Evolutionary conservation across 2,888 invertebrate genomes (phyloP).

Genomic region (Coleophora deauratella): DNA sequence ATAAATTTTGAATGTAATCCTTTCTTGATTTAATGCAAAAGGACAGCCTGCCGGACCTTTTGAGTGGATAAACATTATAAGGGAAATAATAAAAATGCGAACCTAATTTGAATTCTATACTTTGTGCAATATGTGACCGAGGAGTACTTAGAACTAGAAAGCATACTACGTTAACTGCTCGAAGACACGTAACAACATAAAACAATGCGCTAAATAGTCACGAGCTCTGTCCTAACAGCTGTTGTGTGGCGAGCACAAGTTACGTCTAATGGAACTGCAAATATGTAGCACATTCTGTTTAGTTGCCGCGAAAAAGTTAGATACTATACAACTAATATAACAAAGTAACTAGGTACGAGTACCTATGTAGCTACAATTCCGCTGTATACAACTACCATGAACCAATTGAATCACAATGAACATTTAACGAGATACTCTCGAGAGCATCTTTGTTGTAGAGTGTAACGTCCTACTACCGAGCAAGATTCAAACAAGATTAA

Average conservation of each 20-base stretch:
- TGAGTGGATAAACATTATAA: constrained; percentile 13
- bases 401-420: too few relatives aligned
- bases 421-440: too few relatives aligned
- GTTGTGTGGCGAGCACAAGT: constrained; percentile 8
- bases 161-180: constrained; percentile 35
- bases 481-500: constrained; percentile 40
- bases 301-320: too few relatives aligned
- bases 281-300: constrained; percentile 1
- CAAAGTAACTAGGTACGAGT: too few relatives aligned
- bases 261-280: constrained; percentile 14
- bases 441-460: too few relatives aligned
- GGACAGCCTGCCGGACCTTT: constrained; percentile 27
- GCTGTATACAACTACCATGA: too few relatives aligned
- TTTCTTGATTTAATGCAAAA: constrained; percentile 40
- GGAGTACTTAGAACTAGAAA: constrained; percentile 9
- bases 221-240: constrained; percentile 15
- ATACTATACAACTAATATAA: too few relatives aligned
- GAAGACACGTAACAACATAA: constrained; percentile 30
- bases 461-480: constrained; percentile 18
- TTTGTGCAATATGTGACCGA: too few relatives aligned
- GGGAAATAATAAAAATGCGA: constrained; percentile 17
- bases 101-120: too few relatives aligned
- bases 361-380: too few relatives aligned
- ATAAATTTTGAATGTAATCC: constrained; percentile 51
- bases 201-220: constrained; percentile 21